A percentile compares a stretch with the other conserved stretches of the same genome.
These are phyloP conservation scores for Microcebus ravelobensis DNA, from an alignment of 2,113 vertebrate species.

Conservation along the genomic window DNA sequence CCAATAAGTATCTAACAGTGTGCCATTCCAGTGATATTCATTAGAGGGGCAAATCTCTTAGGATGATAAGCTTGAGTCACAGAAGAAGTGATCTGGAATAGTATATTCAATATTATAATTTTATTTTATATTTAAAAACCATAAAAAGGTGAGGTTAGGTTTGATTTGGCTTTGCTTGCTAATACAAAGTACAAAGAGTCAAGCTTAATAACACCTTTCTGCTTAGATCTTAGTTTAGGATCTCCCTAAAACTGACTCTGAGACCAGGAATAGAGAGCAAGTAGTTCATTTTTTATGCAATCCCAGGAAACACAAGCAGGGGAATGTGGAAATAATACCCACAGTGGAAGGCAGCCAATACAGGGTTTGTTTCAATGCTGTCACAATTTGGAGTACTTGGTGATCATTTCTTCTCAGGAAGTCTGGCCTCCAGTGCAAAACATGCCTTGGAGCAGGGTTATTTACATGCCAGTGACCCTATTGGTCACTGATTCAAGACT, in stretches of 20 bases:
- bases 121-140: not conserved
- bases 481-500: not conserved
- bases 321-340: not conserved
- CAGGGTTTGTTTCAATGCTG: not conserved
- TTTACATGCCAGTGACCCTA: not conserved
- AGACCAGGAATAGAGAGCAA: not conserved
- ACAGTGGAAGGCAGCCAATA: not conserved
- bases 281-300: not conserved
- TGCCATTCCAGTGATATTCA: not conserved
- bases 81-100: not conserved
- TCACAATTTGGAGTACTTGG: not conserved
- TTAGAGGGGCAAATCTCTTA: not conserved
- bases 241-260: not conserved
- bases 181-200: not conserved
- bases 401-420: not conserved
- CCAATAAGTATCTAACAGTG: not conserved
- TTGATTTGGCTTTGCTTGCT: not conserved
- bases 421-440: not conserved
- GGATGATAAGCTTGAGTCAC: not conserved
- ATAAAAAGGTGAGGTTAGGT: not conserved
- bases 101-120: not conserved
- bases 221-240: not conserved
- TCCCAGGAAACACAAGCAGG: not conserved
- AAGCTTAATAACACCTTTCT: not conserved
- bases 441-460: not conserved